These are phyloP conservation scores for Orthosia incerta DNA, from an alignment of 2,888 invertebrate genomes.

Conservation along the genomic window DNA sequence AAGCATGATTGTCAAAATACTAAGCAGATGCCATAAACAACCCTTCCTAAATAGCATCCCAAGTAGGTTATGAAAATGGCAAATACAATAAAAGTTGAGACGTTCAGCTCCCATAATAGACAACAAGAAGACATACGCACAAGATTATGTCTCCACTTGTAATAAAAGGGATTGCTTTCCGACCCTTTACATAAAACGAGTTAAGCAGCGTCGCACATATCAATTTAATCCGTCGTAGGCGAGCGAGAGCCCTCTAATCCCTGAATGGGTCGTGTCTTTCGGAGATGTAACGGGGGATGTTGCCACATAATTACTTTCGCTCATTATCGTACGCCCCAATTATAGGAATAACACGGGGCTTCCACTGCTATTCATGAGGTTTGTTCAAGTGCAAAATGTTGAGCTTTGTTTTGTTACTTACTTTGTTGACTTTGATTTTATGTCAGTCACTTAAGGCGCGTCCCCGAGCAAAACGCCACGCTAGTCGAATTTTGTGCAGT, in stretches of 20 bases:
- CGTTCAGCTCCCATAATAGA: slow-evolving; percentile 77
- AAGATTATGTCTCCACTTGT: slow-evolving; percentile 85
- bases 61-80: slow-evolving; percentile 75
- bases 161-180: slow-evolving; percentile 87
- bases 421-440: slow-evolving; percentile 27
- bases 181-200: slow-evolving; percentile 88
- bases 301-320: slow-evolving; percentile 87
- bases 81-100: slow-evolving; percentile 80
- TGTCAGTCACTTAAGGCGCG: slow-evolving; percentile 34
- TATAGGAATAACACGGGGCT: slow-evolving; percentile 65
- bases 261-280: slow-evolving; percentile 80
- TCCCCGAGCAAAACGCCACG: no score
- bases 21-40: slow-evolving; percentile 66
- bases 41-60: slow-evolving; percentile 73
- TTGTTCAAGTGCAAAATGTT: slow-evolving; percentile 46
- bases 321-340: slow-evolving; percentile 75
- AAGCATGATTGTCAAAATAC: slow-evolving; percentile 61
- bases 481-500: no score
- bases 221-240: slow-evolving; percentile 88
- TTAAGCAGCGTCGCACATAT: slow-evolving; percentile 86
- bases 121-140: slow-evolving; percentile 85
- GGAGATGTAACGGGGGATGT: slow-evolving; percentile 83
- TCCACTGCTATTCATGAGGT: slow-evolving; percentile 43
- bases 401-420: slow-evolving; percentile 29
- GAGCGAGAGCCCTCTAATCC: slow-evolving; percentile 86